Conservation (phyloP, 1,140 invertebrate genomes). For the Ceratitis capitata region DNA sequence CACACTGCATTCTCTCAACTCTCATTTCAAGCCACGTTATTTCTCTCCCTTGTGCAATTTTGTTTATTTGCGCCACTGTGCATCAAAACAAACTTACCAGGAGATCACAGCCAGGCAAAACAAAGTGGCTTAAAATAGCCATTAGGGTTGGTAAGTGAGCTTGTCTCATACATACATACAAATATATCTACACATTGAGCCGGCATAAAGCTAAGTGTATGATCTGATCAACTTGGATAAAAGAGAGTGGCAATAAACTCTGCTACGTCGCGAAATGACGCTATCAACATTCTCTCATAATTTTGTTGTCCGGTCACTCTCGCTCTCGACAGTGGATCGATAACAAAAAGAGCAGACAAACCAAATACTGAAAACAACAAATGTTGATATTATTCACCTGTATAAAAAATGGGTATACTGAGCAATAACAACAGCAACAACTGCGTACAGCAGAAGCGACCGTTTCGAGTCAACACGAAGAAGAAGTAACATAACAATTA, state of each 20-base stretch:
- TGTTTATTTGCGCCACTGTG: not conserved
- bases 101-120: not conserved
- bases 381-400: conserved; percentile 14
- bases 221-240: not conserved
- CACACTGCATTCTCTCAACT: not conserved
- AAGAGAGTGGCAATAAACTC: not conserved
- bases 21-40: not conserved
- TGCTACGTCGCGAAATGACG: not conserved
- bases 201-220: not conserved
- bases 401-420: conserved; percentile 18
- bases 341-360: no score
- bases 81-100: conserved; percentile 33
- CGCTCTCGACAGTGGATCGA: conserved; percentile 9
- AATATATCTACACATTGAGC: not conserved
- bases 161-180: not conserved
- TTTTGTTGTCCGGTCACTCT: conserved; percentile 26
- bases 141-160: not conserved
- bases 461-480: conserved; percentile 1
- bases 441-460: conserved; percentile 6
- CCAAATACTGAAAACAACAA: no score
- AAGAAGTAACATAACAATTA: not conserved
- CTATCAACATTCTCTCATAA: not conserved
- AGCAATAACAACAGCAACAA: conserved; percentile 16
- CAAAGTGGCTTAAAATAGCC: conserved; percentile 3
- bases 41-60: not conserved